These are phyloP conservation scores for Erithacus rubecula DNA, from an alignment of 2,797 vertebrate species.

Conservation along the genomic window DNA sequence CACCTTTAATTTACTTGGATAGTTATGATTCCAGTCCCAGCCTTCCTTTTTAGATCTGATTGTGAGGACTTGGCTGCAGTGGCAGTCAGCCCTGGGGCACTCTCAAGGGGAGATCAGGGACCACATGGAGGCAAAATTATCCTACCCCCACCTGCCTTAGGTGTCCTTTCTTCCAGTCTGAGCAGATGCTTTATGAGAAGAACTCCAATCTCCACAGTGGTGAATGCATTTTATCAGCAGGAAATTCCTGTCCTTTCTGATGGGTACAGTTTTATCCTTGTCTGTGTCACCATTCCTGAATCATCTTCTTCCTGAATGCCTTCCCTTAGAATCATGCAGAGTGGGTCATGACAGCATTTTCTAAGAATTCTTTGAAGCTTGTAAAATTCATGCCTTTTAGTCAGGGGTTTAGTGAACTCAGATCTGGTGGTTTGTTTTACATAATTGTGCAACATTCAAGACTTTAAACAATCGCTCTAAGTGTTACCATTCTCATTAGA, in stretches of 20 bases:
- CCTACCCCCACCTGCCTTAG: not conserved
- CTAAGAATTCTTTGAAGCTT: not conserved
- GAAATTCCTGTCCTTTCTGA: not conserved
- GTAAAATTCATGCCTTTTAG: not conserved
- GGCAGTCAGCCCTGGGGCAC: not conserved
- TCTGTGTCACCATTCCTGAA: not conserved
- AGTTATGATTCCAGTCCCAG: not conserved
- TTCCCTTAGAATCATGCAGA: not conserved
- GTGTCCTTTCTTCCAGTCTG: not conserved
- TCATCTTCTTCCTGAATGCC: not conserved
- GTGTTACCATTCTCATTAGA: slow-evolving; percentile 24
- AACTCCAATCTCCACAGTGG: not conserved
- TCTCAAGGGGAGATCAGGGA: not conserved
- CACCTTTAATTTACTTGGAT: not conserved
- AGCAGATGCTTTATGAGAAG: not conserved
- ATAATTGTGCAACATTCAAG: not conserved
- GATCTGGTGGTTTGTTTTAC: not conserved
- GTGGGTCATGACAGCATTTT: not conserved
- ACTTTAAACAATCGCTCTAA: not conserved
- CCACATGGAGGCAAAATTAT: not conserved
- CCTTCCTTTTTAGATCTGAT: not conserved
- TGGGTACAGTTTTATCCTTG: not conserved
- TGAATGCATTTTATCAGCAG: not conserved
- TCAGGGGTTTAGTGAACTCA: not conserved
- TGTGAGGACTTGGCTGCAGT: not conserved